A percentile compares a stretch with the other conserved stretches of the same genome.
phyloP scores from a whole-genome alignment of 2,797 vertebrate species.

The Typhlichthys eigenmanni region DNA sequence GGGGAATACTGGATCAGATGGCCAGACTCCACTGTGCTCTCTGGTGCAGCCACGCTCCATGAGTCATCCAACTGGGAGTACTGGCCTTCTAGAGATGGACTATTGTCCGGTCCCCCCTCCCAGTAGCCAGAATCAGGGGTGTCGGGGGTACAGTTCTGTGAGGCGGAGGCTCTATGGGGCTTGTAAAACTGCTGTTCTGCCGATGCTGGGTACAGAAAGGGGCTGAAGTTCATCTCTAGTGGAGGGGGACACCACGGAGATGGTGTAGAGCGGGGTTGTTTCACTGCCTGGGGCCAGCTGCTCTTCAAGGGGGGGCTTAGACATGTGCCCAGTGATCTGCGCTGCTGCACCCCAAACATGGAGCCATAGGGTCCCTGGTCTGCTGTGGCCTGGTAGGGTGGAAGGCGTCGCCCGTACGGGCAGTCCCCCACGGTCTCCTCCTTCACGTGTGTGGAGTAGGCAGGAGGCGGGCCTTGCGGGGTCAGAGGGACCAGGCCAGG shows the following conservation, averaged over 20 bases:
- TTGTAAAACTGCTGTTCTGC: conserved; percentile 50
- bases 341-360: conserved; percentile 43
- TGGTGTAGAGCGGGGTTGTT: conserved; percentile 31
- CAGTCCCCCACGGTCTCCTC: conserved; percentile 55
- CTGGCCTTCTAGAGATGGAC: conserved; percentile 21
- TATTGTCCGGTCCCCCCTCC: conserved; percentile 53
- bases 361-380: conserved; percentile 50
- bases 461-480: conserved; percentile 42
- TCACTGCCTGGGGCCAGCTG: conserved; percentile 49
- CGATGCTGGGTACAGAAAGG: conserved; percentile 41
- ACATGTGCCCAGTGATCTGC: conserved; percentile 18
- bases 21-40: conserved; percentile 22
- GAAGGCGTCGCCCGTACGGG: conserved; percentile 50
- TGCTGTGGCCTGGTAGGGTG: conserved; percentile 32
- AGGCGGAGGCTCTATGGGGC: conserved; percentile 13
- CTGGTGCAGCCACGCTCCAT: conserved; percentile 31
- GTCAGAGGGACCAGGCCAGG: conserved; percentile 10
- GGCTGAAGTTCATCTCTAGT: conserved; percentile 43
- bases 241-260: conserved; percentile 56
- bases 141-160: conserved; percentile 58
- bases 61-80: conserved; percentile 48
- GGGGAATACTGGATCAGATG: conserved; percentile 7
- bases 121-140: conserved; percentile 73
- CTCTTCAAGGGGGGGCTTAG: conserved; percentile 34
- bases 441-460: conserved; percentile 60